phyloP scores from a whole-genome alignment of 2,797 vertebrate species.

The Onychomys torridus region DNA sequence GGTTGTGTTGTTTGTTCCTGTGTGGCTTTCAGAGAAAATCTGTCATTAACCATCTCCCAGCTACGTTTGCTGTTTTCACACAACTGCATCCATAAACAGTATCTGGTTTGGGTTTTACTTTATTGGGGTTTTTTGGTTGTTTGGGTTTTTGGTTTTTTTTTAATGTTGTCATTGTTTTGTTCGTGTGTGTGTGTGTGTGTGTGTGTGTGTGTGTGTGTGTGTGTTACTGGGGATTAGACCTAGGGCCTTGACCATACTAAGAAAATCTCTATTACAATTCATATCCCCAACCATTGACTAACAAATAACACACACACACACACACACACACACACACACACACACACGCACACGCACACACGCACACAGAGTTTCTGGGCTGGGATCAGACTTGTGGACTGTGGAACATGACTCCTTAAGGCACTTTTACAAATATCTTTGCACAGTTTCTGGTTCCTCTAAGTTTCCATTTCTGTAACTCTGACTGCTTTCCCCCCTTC shows the following conservation, averaged over 20 bases:
- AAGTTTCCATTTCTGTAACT: background rate
- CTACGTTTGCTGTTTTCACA: no score
- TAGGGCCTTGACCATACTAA: background rate
- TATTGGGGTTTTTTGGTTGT: no score
- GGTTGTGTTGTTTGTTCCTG: no score
- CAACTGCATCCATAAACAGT: no score
- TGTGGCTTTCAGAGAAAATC: no score
- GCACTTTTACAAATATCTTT: background rate
- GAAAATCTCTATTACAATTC: background rate
- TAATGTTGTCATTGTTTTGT: no score
- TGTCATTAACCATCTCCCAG: no score
- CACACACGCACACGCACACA: background rate
- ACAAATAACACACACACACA: background rate
- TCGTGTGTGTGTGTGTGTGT: no score
- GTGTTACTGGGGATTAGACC: background rate
- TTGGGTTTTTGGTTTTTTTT: no score
- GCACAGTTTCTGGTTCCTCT: background rate
- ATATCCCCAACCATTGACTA: background rate
- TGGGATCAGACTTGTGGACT: constrained; percentile 15
- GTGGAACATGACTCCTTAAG: background rate
- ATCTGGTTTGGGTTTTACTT: no score
- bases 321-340: background rate
- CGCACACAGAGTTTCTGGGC: constrained; percentile 27
- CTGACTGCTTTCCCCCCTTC: background rate
- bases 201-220: background rate